Percentiles rank a stretch among this genome's conserved stretches.
Evolutionary conservation across 2,113 vertebrate genomes (phyloP).

Genomic region (Cettia cetti): DNA sequence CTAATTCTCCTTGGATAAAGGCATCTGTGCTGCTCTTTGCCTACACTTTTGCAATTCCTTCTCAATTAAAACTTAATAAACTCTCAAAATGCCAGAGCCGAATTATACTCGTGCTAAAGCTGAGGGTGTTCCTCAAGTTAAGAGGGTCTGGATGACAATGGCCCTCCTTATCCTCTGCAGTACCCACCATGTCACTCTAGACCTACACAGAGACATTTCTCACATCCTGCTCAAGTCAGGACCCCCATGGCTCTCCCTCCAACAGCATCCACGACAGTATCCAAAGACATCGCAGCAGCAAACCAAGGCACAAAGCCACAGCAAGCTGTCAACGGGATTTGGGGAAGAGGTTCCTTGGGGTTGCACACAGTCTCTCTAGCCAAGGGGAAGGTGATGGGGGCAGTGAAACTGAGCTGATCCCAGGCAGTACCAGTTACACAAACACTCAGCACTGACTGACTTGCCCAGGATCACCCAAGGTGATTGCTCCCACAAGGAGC

Average conservation of each 20-base stretch:
- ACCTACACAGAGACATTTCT: background rate
- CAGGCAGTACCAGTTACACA: background rate
- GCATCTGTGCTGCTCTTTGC: background rate
- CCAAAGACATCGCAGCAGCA: background rate
- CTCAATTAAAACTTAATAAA: background rate
- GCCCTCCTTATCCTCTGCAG: background rate
- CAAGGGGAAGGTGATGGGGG: background rate
- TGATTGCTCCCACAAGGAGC: background rate
- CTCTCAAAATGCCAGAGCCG: background rate
- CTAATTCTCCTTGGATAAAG: background rate
- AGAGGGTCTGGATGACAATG: background rate
- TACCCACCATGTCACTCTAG: background rate
- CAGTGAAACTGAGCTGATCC: background rate
- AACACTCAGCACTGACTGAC: constrained; percentile 6
- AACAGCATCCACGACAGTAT: rapidly evolving
- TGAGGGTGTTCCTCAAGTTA: background rate
- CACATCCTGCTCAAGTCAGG: background rate
- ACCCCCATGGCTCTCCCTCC: background rate
- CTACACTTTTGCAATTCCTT: background rate
- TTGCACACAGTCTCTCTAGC: background rate
- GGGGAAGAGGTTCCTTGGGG: background rate
- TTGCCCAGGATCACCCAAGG: constrained; percentile 42
- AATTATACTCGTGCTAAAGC: rapidly evolving
- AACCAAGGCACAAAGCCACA: background rate
- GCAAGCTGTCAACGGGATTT: background rate